A percentile compares a stretch with the other conserved stretches of the same genome.
These are phyloP conservation scores for Orestias chungarensis DNA, from an alignment of 2,797 vertebrate genomes.

Conservation along the genomic window DNA sequence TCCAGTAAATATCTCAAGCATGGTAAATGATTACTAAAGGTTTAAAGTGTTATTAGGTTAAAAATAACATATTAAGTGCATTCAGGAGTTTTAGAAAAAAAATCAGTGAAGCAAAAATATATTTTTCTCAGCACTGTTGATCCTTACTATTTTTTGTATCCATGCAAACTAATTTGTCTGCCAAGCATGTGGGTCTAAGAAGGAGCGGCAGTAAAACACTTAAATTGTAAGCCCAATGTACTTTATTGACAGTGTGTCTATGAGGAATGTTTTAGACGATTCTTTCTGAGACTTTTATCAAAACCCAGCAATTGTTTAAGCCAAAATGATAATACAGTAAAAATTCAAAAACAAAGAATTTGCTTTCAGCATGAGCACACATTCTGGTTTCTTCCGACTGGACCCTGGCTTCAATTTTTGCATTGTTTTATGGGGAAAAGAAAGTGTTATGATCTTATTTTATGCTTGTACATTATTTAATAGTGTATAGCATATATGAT, in stretches of 20 bases:
- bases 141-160: background rate
- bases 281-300: background rate
- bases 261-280: background rate
- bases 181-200: background rate
- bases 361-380: background rate
- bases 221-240: conserved; percentile 13
- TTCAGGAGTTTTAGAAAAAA: background rate
- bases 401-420: background rate
- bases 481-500: background rate
- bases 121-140: background rate
- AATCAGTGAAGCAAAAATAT: background rate
- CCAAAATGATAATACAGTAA: conserved; percentile 1
- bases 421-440: background rate
- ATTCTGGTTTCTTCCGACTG: conserved; percentile 2
- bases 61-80: background rate
- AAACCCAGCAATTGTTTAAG: background rate
- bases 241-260: conserved; percentile 21
- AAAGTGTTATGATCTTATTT: background rate
- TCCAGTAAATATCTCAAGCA: background rate
- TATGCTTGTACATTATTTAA: conserved; percentile 3
- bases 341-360: background rate
- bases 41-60: background rate
- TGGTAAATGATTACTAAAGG: too few species aligned
- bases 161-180: background rate
- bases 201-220: background rate